Conservation (phyloP, 1,140 invertebrate species). For the Lucilia sericata region DNA sequence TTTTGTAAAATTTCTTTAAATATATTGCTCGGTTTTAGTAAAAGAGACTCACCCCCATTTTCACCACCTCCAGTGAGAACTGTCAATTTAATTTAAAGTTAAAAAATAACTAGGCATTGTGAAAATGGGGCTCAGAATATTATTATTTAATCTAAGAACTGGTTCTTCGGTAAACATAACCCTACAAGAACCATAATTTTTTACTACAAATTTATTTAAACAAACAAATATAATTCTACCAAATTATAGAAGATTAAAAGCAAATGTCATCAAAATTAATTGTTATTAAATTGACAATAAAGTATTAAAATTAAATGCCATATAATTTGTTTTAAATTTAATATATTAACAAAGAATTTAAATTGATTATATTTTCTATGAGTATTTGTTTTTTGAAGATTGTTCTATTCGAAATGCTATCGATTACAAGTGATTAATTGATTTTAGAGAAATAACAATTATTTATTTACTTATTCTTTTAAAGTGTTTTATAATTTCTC, state of each 20-base stretch:
- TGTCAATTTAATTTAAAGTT: too few species aligned
- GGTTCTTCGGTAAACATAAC: too few species aligned
- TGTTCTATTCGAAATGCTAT: not conserved
- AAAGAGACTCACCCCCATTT: too few species aligned
- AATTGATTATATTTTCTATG: not conserved
- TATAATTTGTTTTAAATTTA: not conserved
- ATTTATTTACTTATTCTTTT: not conserved
- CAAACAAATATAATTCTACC: too few species aligned
- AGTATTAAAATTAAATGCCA: not conserved
- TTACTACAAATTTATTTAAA: too few species aligned
- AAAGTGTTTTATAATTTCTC: not conserved
- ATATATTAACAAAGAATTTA: not conserved
- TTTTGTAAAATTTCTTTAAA: too few species aligned
- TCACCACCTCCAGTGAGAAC: too few species aligned
- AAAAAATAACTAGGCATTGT: too few species aligned
- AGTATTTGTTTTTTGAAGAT: not conserved
- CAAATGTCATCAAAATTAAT: not conserved
- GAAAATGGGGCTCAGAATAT: too few species aligned
- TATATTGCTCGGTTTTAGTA: too few species aligned
- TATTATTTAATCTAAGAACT: too few species aligned
- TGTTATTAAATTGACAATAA: not conserved
- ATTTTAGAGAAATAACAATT: not conserved
- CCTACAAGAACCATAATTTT: too few species aligned
- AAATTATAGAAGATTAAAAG: not conserved
- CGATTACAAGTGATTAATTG: slow-evolving; percentile 9